A percentile compares a stretch with the other conserved stretches of the same genome.
Conservation (phyloP, 2,797 vertebrate species). For the Protosalanx chinensis region DNA sequence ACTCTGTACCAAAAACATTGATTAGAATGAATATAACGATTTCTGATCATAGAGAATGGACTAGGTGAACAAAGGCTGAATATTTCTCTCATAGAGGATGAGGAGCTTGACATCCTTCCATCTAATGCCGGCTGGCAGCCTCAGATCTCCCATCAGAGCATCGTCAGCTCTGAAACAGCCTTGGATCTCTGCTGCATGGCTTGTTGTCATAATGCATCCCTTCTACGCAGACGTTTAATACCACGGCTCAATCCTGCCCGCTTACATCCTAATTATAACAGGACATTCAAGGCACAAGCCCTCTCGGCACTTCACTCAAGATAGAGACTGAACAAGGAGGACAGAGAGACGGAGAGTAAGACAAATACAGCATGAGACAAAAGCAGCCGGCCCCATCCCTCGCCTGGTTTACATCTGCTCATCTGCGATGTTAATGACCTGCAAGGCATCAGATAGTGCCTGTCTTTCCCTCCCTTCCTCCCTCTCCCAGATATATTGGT, state of each 20-base stretch:
- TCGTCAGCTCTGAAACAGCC: constrained; percentile 19
- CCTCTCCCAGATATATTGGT: background rate
- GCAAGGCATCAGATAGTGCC: background rate
- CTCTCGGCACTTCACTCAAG: background rate
- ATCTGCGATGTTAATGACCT: constrained; percentile 2
- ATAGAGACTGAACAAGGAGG: background rate
- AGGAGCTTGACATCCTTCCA: constrained; percentile 1
- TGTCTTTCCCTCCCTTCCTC: background rate
- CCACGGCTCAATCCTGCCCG: constrained; percentile 17
- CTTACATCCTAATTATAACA: constrained; percentile 32
- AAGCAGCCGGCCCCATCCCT: background rate
- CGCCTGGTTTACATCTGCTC: background rate
- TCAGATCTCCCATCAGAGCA: constrained; percentile 49
- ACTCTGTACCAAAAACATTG: background rate
- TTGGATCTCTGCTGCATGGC: constrained; percentile 26
- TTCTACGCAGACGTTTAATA: constrained; percentile 20
- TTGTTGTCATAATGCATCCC: constrained; percentile 35
- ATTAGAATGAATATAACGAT: background rate
- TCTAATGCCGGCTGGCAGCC: constrained; percentile 25
- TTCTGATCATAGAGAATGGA: background rate
- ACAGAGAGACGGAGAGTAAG: background rate
- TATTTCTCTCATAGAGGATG: constrained; percentile 26
- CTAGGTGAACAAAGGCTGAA: constrained; percentile 17
- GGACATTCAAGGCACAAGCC: background rate
- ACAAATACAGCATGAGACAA: background rate